phyloP scores from a whole-genome alignment of 1,140 invertebrate species.

The Eciton burchellii region DNA sequence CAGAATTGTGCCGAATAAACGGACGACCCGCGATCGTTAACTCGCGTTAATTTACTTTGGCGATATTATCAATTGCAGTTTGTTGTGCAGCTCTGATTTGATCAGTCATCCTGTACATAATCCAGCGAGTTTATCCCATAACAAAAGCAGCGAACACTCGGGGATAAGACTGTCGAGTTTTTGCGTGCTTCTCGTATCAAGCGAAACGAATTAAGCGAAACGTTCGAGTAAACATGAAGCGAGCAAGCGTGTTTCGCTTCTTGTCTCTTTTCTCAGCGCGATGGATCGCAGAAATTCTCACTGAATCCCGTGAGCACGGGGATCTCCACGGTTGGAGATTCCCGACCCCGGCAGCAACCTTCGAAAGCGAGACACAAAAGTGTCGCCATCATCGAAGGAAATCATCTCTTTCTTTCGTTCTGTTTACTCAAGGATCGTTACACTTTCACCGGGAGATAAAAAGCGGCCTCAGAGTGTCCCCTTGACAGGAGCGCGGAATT shows the following conservation, averaged over 20 bases:
- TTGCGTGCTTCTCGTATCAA: background rate
- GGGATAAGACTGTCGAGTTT: slow-evolving; percentile 20
- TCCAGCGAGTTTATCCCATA: slow-evolving; percentile 10
- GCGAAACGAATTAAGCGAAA: slow-evolving; percentile 3
- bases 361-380: too few species aligned
- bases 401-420: too few species aligned
- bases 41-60: slow-evolving; percentile 50
- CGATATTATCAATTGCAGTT: slow-evolving; percentile 61
- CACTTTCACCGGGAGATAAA: too few species aligned
- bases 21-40: slow-evolving; percentile 23
- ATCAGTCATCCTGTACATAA: slow-evolving; percentile 53
- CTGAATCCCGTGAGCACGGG: background rate
- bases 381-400: too few species aligned
- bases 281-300: background rate
- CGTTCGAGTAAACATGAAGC: background rate
- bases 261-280: background rate
- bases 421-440: too few species aligned
- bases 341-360: too few species aligned
- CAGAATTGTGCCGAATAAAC: slow-evolving; percentile 56
- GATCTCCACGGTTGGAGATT: too few species aligned
- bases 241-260: background rate
- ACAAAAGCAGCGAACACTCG: slow-evolving; percentile 1
- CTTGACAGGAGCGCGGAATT: background rate
- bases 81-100: slow-evolving; percentile 41
- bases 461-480: background rate